phyloP scores from a whole-genome alignment of 2,888 invertebrate species.

The Clanis bilineata region DNA sequence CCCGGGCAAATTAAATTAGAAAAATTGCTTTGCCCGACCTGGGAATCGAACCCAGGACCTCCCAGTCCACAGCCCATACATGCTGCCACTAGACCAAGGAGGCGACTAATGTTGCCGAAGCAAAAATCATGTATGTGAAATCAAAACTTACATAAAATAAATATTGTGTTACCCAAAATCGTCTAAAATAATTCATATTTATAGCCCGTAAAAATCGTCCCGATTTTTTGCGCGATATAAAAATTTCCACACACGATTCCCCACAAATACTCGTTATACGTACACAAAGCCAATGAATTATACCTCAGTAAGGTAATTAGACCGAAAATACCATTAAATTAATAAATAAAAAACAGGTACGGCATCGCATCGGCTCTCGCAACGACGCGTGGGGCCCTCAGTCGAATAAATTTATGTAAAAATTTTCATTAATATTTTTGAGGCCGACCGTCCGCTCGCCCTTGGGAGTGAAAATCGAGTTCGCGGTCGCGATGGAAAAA shows the following conservation, averaged over 20 bases:
- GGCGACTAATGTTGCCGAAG: neutral
- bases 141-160: neutral
- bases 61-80: too few relatives aligned
- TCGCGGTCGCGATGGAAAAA: constrained; percentile 82
- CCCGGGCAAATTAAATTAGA: too few relatives aligned
- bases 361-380: constrained; percentile 62
- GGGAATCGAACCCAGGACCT: too few relatives aligned
- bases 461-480: constrained; percentile 80
- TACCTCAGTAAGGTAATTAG: constrained; percentile 80
- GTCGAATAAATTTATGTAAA: constrained; percentile 82
- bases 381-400: constrained; percentile 74
- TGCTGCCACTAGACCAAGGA: too few relatives aligned
- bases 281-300: constrained; percentile 74
- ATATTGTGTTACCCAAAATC: neutral
- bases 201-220: neutral
- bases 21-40: too few relatives aligned
- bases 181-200: neutral
- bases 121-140: neutral
- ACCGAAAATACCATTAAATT: constrained; percentile 82
- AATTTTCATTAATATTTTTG: constrained; percentile 83
- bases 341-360: constrained; percentile 81
- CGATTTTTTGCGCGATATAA: constrained; percentile 11
- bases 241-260: constrained; percentile 51
- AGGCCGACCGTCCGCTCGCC: constrained; percentile 77
- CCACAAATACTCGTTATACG: constrained; percentile 61